These are phyloP conservation scores for Microplitis demolitor DNA, from an alignment of 1,140 invertebrate genomes.

Conservation along the genomic window DNA sequence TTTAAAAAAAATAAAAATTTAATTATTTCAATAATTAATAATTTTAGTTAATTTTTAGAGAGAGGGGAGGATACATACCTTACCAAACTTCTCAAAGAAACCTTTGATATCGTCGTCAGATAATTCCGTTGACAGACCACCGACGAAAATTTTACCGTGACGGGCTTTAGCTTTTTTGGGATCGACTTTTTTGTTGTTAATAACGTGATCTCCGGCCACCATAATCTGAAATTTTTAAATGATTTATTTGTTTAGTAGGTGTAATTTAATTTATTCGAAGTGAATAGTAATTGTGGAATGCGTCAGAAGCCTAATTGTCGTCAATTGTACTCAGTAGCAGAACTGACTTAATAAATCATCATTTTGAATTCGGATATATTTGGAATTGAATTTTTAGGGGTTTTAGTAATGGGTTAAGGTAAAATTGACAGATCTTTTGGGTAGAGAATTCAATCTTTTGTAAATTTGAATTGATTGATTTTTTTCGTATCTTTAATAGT, in stretches of 20 bases:
- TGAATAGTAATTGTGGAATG: background rate
- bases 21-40: constrained; percentile 1
- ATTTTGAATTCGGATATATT: constrained; percentile 24
- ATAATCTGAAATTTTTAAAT: constrained; percentile 64
- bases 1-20: constrained; percentile 35
- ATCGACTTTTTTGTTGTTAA: constrained; percentile 93
- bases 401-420: background rate
- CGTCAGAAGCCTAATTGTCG: constrained; percentile 38
- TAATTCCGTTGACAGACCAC: constrained; percentile 86
- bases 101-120: constrained; percentile 91
- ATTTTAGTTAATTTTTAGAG: constrained; percentile 6
- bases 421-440: too few relatives aligned
- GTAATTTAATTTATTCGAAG: too few relatives aligned
- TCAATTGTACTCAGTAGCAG: constrained; percentile 58
- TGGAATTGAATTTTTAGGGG: too few relatives aligned
- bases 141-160: constrained; percentile 94
- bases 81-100: constrained; percentile 90
- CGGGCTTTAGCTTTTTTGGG: constrained; percentile 93
- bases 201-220: constrained; percentile 82
- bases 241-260: background rate
- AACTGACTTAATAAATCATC: constrained; percentile 52
- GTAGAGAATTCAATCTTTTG: too few relatives aligned
- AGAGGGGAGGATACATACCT: constrained; percentile 66
- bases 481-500: too few relatives aligned
- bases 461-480: too few relatives aligned